phyloP scores from a whole-genome alignment of 92 coral and sea anemone genomes.

The Plumapathes pennacea region DNA sequence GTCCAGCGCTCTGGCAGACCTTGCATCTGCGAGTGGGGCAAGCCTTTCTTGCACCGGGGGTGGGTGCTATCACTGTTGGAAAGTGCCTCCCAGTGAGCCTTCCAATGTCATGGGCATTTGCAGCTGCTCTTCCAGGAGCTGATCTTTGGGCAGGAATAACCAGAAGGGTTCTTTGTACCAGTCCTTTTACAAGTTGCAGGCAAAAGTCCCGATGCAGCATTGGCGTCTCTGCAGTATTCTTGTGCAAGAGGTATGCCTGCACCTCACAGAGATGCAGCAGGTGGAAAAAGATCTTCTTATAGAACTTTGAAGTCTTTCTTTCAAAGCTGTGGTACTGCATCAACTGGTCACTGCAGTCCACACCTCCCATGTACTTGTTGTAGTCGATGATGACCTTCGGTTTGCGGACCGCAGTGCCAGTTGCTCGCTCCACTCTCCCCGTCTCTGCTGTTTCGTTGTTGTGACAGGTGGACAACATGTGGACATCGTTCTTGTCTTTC shows the following conservation, averaged over 20 bases:
- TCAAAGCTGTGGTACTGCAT: constrained; percentile 7
- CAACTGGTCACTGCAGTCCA: constrained; percentile 5
- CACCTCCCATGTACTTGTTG: no score
- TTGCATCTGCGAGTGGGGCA: constrained; percentile 22
- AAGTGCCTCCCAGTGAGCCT: constrained; percentile 37
- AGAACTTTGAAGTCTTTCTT: constrained; percentile 10
- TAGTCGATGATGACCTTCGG: not conserved
- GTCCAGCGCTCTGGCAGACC: constrained; percentile 5
- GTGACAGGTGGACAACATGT: constrained; percentile 13
- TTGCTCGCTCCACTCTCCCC: not conserved
- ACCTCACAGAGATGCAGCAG: constrained; percentile 31
- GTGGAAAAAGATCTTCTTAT: constrained; percentile 18
- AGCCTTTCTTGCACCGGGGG: constrained; percentile 25
- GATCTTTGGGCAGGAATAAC: no score
- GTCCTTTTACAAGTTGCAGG: not conserved
- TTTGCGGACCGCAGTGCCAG: not conserved
- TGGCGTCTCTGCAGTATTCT: not conserved
- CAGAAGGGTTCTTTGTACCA: not conserved
- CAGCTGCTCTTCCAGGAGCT: not conserved
- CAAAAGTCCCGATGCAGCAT: not conserved
- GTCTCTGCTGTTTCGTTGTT: not conserved
- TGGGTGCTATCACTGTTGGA: constrained; percentile 15
- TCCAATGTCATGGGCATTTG: constrained; percentile 15
- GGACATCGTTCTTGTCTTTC: constrained; percentile 40
- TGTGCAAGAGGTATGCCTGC: constrained; percentile 7